Conservation (phyloP, 2,888 invertebrate species). For the Resseliella maxima region DNA sequence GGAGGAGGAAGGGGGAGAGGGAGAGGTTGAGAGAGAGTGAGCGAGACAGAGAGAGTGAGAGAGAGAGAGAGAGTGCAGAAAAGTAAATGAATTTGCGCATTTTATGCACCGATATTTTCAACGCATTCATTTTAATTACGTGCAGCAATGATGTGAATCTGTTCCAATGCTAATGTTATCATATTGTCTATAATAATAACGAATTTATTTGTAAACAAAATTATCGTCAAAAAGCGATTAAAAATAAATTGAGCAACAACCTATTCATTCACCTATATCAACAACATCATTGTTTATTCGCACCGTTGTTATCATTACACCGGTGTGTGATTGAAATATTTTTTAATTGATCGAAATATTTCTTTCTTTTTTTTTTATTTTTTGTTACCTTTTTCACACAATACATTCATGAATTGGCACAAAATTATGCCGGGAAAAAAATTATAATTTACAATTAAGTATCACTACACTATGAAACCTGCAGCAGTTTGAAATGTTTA, state of each 20-base stretch:
- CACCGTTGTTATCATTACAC: not conserved
- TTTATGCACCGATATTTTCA: slow-evolving; percentile 6
- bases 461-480: too few relatives aligned
- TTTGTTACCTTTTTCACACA: not conserved
- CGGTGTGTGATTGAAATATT: not conserved
- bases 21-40: too few relatives aligned
- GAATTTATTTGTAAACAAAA: slow-evolving; percentile 23
- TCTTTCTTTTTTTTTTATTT: not conserved
- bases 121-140: slow-evolving; percentile 9
- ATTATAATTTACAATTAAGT: too few relatives aligned
- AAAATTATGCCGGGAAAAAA: too few relatives aligned
- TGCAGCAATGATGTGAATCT: not conserved
- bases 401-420: too few relatives aligned
- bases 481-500: too few relatives aligned
- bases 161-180: not conserved
- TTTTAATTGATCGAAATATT: not conserved
- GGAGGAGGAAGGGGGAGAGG: too few relatives aligned
- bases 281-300: too few relatives aligned
- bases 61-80: not conserved
- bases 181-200: slow-evolving; percentile 17
- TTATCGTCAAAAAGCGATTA: slow-evolving; percentile 28
- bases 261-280: not conserved
- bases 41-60: not conserved
- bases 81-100: not conserved
- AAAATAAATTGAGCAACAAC: slow-evolving; percentile 8